Base-by-base conservation (phyloP, 2,113 vertebrate species). In the Atherinomorus stipes region DNA sequence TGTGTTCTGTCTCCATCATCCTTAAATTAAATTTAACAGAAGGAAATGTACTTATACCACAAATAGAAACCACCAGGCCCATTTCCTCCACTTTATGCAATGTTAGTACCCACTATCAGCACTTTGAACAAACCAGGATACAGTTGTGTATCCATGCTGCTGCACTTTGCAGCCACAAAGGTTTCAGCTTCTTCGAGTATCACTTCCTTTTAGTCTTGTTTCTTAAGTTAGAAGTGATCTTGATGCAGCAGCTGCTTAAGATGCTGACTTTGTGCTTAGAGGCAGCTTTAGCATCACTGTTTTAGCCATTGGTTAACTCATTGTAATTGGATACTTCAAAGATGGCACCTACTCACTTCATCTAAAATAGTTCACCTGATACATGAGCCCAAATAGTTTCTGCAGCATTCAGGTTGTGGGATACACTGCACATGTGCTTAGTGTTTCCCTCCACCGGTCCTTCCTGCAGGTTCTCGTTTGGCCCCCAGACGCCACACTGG, bases 1-100 rank as follows among this genome's bases (percentile, higher is more conserved):
- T 82, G 88, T 88, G 89, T 88, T 80, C 85, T 58, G 50, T 74
- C 86, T 74, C 60, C 70, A 67, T 78, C 76, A 69, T 54, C 21
- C 60, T 53, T 22, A 71, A 56, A 37, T 67, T 66, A 65, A 64
- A 66, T 61, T 57, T 60, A 60, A 38, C 78, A 80, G 71, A 89
- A 56, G 68, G 70, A 84, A 87, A 86, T 81, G 45, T 74, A 76
- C 76, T 85, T 81, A 81, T 37, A 26, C 37, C 59, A n/a, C 59
- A 74, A 67, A 67, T 37, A 72, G 23, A 72, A 68, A 81, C 64
- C 69, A 63, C 65, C 44, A 47, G 47, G 51, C 52, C 18, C 25
- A 31, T 53, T 28, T 57, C 51, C 44, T 61, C 56, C 18, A 42
- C 58, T 78, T 70, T 37, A 67, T 54, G 68, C 53, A 52, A 47